A percentile compares a stretch with the other conserved stretches of the same genome.
phyloP scores from a whole-genome alignment of 2,888 invertebrate species.

The Hipparchia sbordonii region DNA sequence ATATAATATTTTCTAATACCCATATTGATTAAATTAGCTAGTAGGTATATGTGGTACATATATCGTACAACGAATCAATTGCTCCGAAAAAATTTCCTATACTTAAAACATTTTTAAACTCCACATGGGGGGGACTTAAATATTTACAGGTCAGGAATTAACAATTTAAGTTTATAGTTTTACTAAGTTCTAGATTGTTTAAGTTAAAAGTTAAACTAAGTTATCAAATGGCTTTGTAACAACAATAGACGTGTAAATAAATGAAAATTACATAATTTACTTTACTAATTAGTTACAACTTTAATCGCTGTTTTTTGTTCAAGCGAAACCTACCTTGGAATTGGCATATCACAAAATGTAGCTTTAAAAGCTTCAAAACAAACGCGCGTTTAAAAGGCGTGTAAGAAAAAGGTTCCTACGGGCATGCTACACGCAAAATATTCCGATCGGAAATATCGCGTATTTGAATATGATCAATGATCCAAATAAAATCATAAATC shows the following conservation, averaged over 20 bases:
- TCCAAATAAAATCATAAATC: not conserved
- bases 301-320: not conserved
- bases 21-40: constrained; percentile 26
- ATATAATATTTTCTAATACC: constrained; percentile 34
- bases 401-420: not conserved
- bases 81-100: not conserved
- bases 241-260: constrained; percentile 9
- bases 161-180: constrained; percentile 4
- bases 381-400: not conserved
- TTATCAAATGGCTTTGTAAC: not conserved
- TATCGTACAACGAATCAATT: constrained; percentile 20
- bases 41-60: constrained; percentile 21
- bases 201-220: not conserved
- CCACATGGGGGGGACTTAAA: not conserved
- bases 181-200: not conserved
- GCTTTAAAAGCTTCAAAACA: not conserved
- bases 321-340: not conserved
- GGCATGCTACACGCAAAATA: not conserved
- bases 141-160: constrained; percentile 4
- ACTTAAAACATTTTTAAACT: not conserved
- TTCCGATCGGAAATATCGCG: not conserved
- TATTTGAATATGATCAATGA: not conserved
- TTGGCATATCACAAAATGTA: not conserved
- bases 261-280: not conserved
- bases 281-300: not conserved